Conservation (phyloP, 2,113 vertebrate species). For the Glaucidium brasilianum region DNA sequence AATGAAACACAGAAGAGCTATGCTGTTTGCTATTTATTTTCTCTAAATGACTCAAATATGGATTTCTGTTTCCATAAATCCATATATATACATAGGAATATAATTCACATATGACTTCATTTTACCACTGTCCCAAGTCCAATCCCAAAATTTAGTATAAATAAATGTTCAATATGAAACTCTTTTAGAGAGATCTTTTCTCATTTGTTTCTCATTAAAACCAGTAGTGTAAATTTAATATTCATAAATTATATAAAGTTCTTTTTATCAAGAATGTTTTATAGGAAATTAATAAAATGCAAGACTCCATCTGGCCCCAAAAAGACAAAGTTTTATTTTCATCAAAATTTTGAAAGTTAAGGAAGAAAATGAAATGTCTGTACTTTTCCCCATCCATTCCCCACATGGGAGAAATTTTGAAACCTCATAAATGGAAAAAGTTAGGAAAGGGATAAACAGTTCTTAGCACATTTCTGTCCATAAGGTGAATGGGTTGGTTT, state of each 20-base stretch:
- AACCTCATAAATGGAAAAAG: background rate
- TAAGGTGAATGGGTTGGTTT: background rate
- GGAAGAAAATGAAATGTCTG: background rate
- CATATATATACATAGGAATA: background rate
- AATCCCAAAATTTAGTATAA: background rate
- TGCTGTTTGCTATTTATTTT: constrained; percentile 22
- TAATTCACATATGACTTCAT: constrained; percentile 33
- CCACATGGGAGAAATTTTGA: background rate
- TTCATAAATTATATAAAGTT: background rate
- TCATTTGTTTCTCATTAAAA: constrained; percentile 36
- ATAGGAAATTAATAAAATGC: background rate
- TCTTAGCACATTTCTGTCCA: background rate
- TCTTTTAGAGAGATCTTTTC: background rate
- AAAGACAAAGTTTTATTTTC: background rate
- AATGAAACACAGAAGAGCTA: constrained; percentile 1
- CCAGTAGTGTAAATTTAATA: background rate
- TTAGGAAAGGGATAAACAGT: background rate
- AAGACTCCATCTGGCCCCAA: background rate
- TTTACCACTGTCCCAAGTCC: constrained; percentile 1
- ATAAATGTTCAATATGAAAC: background rate
- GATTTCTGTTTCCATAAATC: background rate
- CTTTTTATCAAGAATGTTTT: background rate
- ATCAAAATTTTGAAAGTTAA: background rate
- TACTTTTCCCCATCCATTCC: background rate
- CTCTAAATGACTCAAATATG: constrained; percentile 25